These are phyloP conservation scores for Pardalotus punctatus DNA, from an alignment of 2,113 vertebrate species.

Conservation along the genomic window DNA sequence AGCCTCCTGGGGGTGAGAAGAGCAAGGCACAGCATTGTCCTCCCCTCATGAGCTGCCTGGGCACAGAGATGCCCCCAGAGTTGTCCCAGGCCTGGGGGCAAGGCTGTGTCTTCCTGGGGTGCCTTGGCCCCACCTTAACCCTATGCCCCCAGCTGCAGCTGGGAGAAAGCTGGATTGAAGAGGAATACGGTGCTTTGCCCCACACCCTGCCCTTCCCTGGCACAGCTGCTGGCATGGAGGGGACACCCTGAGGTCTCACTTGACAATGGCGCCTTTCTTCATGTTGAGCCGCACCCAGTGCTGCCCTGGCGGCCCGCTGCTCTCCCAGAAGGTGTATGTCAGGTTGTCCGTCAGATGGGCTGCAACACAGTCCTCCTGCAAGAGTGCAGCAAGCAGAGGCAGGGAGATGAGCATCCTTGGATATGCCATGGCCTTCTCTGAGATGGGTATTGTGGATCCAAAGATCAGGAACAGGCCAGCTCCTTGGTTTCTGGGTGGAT, in stretches of 20 bases:
- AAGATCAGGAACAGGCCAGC: background rate
- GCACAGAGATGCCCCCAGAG: background rate
- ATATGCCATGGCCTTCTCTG: accelerated
- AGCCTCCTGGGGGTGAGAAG: slow-evolving; percentile 78
- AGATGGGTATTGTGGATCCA: background rate
- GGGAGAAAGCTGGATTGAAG: background rate
- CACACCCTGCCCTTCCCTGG: background rate
- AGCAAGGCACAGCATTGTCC: background rate
- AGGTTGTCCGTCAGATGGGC: slow-evolving; percentile 87
- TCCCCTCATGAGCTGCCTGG: background rate
- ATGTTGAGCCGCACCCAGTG: slow-evolving; percentile 98
- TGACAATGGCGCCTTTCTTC: slow-evolving; percentile 91
- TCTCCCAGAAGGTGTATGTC: slow-evolving; percentile 91
- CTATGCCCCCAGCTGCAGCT: background rate
- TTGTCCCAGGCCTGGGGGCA: background rate
- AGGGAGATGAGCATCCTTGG: background rate
- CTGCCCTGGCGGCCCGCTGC: slow-evolving; percentile 84
- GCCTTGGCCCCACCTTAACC: background rate
- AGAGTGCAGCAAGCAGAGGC: background rate
- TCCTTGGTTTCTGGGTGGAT: background rate
- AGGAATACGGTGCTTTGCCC: background rate
- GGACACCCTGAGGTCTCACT: slow-evolving; percentile 73
- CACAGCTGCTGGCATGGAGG: background rate
- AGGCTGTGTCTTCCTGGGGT: background rate
- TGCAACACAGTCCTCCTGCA: slow-evolving; percentile 82